Conservation (phyloP, 1,140 invertebrate species). For the Cyclargus thomasi region DNA sequence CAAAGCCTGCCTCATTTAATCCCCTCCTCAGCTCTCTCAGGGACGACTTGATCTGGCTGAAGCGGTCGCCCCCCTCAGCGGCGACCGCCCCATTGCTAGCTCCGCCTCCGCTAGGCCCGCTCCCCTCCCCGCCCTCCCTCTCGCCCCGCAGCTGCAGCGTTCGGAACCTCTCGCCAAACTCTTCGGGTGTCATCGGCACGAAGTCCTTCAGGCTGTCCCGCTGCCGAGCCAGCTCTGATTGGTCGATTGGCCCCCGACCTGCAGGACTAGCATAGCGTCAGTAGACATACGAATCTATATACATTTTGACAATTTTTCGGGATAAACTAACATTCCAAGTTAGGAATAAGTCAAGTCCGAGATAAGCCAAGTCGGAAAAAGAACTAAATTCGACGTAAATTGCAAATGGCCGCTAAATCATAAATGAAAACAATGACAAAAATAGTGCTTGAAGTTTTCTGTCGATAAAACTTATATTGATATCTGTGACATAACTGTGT, state of each 20-base stretch:
- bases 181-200: constrained; percentile 46
- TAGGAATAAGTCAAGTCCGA: too few species aligned
- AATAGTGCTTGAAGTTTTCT: too few species aligned
- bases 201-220: constrained; percentile 39
- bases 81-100: constrained; percentile 21
- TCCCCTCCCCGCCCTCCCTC: constrained; percentile 16
- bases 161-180: constrained; percentile 48
- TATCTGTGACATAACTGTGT: too few species aligned
- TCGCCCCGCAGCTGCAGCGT: constrained; percentile 35
- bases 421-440: too few species aligned
- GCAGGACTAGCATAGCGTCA: too few species aligned
- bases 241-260: background rate
- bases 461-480: too few species aligned
- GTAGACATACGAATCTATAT: too few species aligned
- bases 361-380: too few species aligned
- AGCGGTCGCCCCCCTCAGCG: constrained; percentile 31
- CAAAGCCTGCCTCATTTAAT: constrained; percentile 40
- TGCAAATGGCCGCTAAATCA: too few species aligned
- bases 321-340: too few species aligned
- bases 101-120: constrained; percentile 36
- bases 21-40: constrained; percentile 46
- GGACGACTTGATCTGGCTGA: constrained; percentile 53
- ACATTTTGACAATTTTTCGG: too few species aligned
- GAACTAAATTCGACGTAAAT: too few species aligned
- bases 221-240: constrained; percentile 15